Evolutionary conservation across 2,888 invertebrate genomes (phyloP), one percentile per base, ranked within the genome.

Genomic region (Copidosoma aretas): DNA sequence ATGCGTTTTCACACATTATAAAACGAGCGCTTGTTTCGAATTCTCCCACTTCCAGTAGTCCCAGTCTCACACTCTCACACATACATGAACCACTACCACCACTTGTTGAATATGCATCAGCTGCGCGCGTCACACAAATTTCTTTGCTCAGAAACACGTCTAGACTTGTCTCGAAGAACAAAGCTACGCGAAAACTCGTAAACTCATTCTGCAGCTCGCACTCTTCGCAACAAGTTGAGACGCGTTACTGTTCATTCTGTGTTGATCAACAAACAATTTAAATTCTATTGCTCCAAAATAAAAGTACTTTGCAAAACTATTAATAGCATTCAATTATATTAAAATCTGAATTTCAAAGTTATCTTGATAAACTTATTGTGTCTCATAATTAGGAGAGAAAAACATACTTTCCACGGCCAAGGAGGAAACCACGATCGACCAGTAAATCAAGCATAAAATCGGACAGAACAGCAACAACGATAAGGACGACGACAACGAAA

Each of bases 341-440:
- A n/a, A n/a, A n/a, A n/a, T n/a, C n/a, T n/a, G n/a, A 51, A 64
- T 25, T 19, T 14, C n/a, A 60, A 61, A 61, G 1, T 17, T 39
- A 25, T n/a, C n/a, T 14, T 54, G 14, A 53, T 56, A 62, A 46
- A 41, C n/a, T 64, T 21, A 60, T 39, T 60, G 19, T 24, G 64
- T 25, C 22, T 62, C 39, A 54, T 8, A 21, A 41, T 12, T 52
- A 71, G 71, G 15, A 61, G 54, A 71, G 66, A 46, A 72, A 68
- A 58, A 54, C 61, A 17, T 58, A 73, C 22, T 68, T 59, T 49
- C 61, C 68, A 21, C 53, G 71, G 10, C 70, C 64, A 25, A 69
- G 56, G 56, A 43, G 72, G 60, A 70, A 65, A 49, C 58, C 53
- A 4, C 41, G 69, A 25, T 19, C 25, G 1, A 19, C 39, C 25